Percentiles rank a stretch among this genome's conserved stretches.
Evolutionary conservation across 2,113 vertebrate species (phyloP).

Genomic region (Heterochromis multidens): DNA sequence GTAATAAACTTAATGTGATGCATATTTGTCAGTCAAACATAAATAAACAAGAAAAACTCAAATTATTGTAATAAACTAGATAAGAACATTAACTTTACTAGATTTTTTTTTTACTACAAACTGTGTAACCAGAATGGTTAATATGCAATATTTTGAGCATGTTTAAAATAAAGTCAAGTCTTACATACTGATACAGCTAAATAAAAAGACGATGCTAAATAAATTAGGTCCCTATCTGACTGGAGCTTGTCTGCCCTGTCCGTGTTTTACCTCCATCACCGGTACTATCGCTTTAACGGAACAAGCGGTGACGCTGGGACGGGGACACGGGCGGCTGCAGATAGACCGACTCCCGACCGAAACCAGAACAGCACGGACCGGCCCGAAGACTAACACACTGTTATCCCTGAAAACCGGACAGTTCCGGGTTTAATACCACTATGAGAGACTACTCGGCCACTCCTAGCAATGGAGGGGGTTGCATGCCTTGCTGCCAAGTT

Average conservation of each 20-base stretch:
- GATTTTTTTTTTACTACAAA: no score
- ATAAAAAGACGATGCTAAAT: background rate
- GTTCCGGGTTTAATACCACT: background rate
- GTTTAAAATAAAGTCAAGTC: no score
- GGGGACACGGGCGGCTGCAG: slow-evolving; percentile 20
- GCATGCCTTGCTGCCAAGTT: slow-evolving; percentile 69
- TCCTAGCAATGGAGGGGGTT: slow-evolving; percentile 45
- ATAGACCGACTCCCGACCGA: slow-evolving; percentile 31
- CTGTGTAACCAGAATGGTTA: no score
- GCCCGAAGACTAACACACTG: background rate
- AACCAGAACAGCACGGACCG: slow-evolving; percentile 1
- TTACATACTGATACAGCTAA: no score
- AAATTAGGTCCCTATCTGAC: background rate
- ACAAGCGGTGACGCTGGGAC: slow-evolving; percentile 41
- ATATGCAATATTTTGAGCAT: no score
- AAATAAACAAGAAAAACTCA: no score
- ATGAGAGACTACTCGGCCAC: slow-evolving; percentile 66
- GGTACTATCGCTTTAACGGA: slow-evolving; percentile 61
- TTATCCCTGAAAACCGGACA: background rate
- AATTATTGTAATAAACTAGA: no score
- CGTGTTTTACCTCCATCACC: background rate
- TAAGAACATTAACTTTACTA: no score
- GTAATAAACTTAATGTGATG: no score
- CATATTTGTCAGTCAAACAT: no score
- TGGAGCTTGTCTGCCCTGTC: background rate